A percentile compares a stretch with the other conserved stretches of the same genome.
These are phyloP conservation scores for Pseudomugil gertrudae DNA, from an alignment of 2,797 vertebrate species.

Conservation along the genomic window DNA sequence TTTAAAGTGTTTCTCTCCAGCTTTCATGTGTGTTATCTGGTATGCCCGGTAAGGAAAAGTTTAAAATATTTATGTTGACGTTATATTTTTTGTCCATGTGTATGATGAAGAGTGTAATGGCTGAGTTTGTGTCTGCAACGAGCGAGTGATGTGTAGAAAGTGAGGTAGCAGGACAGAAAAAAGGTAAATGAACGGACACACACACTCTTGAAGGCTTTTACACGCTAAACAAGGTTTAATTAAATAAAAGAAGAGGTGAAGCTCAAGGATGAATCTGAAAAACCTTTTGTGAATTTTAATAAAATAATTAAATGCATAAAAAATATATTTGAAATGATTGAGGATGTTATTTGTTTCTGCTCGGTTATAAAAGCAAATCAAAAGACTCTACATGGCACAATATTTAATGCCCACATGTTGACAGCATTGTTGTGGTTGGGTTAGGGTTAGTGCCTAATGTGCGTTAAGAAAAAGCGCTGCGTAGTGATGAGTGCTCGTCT, in stretches of 20 bases:
- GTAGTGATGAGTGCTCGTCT: neutral
- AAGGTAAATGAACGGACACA: too few relatives aligned
- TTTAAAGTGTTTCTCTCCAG: constrained; percentile 43
- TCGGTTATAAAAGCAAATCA: neutral
- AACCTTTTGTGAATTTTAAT: neutral
- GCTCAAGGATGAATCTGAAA: neutral
- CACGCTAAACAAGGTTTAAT: too few relatives aligned
- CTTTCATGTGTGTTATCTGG: constrained; percentile 10
- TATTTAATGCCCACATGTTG: constrained; percentile 19
- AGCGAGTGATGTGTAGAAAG: too few relatives aligned
- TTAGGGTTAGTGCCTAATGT: too few relatives aligned
- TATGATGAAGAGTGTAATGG: too few relatives aligned
- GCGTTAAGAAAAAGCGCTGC: neutral
- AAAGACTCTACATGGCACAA: neutral
- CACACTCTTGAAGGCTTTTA: too few relatives aligned
- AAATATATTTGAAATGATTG: neutral
- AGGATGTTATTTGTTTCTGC: neutral
- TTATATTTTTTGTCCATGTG: constrained; percentile 44
- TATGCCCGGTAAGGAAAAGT: constrained; percentile 13
- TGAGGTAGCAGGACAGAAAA: too few relatives aligned
- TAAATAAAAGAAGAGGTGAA: neutral
- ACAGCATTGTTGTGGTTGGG: constrained; percentile 1
- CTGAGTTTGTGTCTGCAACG: too few relatives aligned
- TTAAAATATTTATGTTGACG: constrained; percentile 65
- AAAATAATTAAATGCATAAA: neutral